These are phyloP conservation scores for Lagodon rhomboides DNA, from an alignment of 2,797 vertebrate genomes.

Conservation along the genomic window DNA sequence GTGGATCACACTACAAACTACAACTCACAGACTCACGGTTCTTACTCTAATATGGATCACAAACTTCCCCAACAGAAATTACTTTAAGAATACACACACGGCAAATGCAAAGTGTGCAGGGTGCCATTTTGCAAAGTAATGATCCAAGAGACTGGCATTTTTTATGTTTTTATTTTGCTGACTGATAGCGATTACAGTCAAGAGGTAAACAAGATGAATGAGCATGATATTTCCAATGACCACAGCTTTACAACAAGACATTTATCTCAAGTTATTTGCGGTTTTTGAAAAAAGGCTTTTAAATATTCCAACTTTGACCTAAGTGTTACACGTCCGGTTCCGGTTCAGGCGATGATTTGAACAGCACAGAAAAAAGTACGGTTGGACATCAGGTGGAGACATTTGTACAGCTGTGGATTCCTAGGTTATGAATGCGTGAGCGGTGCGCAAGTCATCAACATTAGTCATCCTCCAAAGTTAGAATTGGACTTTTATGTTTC, in stretches of 20 bases:
- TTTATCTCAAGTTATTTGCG: conserved; percentile 63
- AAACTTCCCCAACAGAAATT: not conserved
- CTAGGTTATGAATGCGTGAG: conserved; percentile 62
- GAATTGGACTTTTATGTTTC: conserved; percentile 48
- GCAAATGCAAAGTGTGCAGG: not conserved
- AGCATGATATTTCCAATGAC: conserved; percentile 78
- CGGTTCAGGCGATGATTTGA: conserved; percentile 52
- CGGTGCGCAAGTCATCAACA: conserved; percentile 47
- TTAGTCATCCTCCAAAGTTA: conserved; percentile 45
- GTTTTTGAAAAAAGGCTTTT: conserved; percentile 65
- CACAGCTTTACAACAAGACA: conserved; percentile 70
- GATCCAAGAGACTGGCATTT: conserved; percentile 21
- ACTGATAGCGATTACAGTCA: conserved; percentile 84
- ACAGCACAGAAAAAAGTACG: conserved; percentile 57
- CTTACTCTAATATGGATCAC: not conserved
- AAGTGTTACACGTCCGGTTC: conserved; percentile 56
- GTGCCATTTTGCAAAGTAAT: conserved; percentile 21
- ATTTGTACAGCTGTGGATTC: conserved; percentile 55
- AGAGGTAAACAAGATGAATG: conserved; percentile 83
- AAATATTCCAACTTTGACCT: conserved; percentile 62
- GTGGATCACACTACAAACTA: not conserved
- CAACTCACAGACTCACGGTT: not conserved
- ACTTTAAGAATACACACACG: not conserved
- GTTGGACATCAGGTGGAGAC: conserved; percentile 56
- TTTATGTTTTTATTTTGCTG: conserved; percentile 85